Conservation (phyloP, 2,797 vertebrate species). For the Leucoraja ocellata region DNA sequence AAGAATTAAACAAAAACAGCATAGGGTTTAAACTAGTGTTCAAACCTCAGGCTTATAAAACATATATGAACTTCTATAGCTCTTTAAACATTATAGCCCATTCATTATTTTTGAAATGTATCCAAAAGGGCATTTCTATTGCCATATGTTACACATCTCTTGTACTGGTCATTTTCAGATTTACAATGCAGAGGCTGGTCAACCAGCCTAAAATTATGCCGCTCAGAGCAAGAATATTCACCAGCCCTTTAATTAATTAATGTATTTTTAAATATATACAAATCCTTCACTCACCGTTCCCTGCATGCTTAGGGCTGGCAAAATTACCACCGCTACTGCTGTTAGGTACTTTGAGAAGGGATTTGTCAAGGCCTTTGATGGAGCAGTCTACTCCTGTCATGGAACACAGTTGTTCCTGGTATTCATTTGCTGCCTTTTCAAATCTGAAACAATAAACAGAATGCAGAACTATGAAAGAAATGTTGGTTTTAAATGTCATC, state of each 20-base stretch:
- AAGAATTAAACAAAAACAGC: background rate
- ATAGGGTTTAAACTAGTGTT: no score
- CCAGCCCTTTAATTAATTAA: background rate
- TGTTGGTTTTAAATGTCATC: background rate
- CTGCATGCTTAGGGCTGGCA: conserved; percentile 80
- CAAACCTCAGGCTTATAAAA: background rate
- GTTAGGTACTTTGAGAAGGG: conserved; percentile 73
- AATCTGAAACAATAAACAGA: conserved; percentile 61
- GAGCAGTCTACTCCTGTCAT: conserved; percentile 87
- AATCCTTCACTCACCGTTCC: conserved; percentile 65
- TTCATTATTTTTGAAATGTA: background rate
- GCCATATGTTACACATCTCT: background rate
- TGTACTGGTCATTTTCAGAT: background rate
- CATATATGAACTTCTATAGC: background rate
- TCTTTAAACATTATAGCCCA: background rate
- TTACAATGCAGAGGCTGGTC: background rate
- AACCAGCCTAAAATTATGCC: background rate
- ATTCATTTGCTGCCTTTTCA: conserved; percentile 88
- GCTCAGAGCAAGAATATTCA: background rate
- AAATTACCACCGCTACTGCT: conserved; percentile 62
- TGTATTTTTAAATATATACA: background rate
- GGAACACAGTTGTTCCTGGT: conserved; percentile 88
- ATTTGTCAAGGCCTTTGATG: conserved; percentile 72
- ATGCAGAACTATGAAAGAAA: background rate
- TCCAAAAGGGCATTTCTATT: background rate